Evolutionary conservation across 2,113 vertebrate species (phyloP), one percentile per base, ranked within the genome.

Genomic region (Mandrillus leucophaeus): DNA sequence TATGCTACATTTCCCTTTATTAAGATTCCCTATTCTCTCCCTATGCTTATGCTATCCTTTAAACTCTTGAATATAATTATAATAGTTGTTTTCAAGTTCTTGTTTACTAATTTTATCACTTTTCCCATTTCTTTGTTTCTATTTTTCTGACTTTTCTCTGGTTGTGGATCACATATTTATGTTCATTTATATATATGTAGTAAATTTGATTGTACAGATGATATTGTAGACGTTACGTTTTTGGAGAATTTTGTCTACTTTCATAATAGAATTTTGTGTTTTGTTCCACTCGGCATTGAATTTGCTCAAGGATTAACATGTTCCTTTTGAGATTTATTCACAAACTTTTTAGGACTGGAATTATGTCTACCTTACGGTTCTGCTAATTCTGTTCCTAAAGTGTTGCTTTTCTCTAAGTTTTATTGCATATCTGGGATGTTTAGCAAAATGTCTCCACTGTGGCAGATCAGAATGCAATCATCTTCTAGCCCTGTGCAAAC

Each of bases 21-120:
- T 45, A 75, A 90, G 55, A 81, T 64, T 72, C 25, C 43, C n/a
- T 90, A n/a, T 40, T 80, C 20, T 73, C 23, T 45, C 25, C 48
- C 40, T 80, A 25, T 35, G 10, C 85, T 87, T 57, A 45, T 17
- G 13, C n/a, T 87, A 32, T 32, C 38, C 38, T 91, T 94, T 80
- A 79, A 40, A 22, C 72, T 72, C 40, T 92, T 92, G 55, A 93
- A 55, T 90, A 85, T 61, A 79, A 92, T 80, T 86, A 43, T 73
- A 89, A 59, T 48, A 59, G 25, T n/a, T 89, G 48, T n/a, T 89
- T 78, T 78, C 45, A 59, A 88, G 8, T 93, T 90, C 16, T 90
- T 79, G 2, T 59, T 89, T 86, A 5, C 23, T 48, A 48, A 75
- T 48, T 48, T 81, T 38, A 93, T 80, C 4, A 23, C 66, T 32